Base-by-base conservation (phyloP, 2,888 invertebrate genomes). In the Lepidonotus clava region DNA sequence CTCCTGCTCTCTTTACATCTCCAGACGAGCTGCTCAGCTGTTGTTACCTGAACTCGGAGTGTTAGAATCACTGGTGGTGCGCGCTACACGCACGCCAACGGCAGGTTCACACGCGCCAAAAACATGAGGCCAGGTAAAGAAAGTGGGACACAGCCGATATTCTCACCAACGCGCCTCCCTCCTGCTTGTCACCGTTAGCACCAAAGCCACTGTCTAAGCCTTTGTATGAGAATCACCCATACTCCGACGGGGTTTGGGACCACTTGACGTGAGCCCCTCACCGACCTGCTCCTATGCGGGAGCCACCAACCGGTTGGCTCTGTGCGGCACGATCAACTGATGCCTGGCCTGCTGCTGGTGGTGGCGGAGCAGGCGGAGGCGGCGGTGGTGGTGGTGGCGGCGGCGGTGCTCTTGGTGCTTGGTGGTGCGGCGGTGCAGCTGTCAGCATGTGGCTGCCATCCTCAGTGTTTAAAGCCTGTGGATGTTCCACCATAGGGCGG, bases 261-360 rank as follows among this genome's bases (percentile, higher is more conserved):
- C n/a, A n/a, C n/a, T n/a, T n/a, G n/a, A n/a, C n/a, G n/a, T 32
- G n/a, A 66, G 71, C 71, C 71, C 36, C 71, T 18, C 14, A 34
- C 71, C 34, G 71, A 18, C 71, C 38, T n/a, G 71, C 71, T 32
- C 61, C 61, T 11, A 71, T 36, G 36, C 71, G 14, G 71, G 46
- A 80, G 51, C 80, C 80, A 46, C 80, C 46, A 77, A 80, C 80
- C 46, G 51, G 80, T 51, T 28, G 51, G 41, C 80, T 46, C 28
- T n/a, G 80, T 28, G 80, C 80, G 46, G 46, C 51, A 32, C 46
- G 80, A 46, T 41, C 80, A 80, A 80, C 80, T 80, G 80, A 80
- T 28, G 80, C 80, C 46, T 40, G 76, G 40, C 4, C 28, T 34
- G 40, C 76, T 36, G 40, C 38, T 21, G 28, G 38, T 76, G 76